These are phyloP conservation scores for Aleiodes leptofemur DNA, from an alignment of 2,888 invertebrate genomes.

Conservation along the genomic window DNA sequence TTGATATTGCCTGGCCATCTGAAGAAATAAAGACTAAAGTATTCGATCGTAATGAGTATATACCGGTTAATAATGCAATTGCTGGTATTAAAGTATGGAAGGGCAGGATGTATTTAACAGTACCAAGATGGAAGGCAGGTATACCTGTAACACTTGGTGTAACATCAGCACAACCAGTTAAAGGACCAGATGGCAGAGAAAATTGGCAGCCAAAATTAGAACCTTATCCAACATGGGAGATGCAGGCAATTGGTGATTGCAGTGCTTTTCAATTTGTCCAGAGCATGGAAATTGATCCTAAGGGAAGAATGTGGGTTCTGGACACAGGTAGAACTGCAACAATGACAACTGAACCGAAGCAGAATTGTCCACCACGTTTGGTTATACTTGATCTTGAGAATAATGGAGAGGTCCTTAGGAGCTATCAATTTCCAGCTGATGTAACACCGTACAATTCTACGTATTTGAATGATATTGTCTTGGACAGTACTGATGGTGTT, in stretches of 20 bases:
- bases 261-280: constrained; percentile 84
- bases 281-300: constrained; percentile 84
- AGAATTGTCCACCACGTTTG: constrained; percentile 82
- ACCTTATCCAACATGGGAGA: constrained; percentile 85
- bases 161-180: constrained; percentile 74
- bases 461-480: constrained; percentile 84
- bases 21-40: constrained; percentile 78
- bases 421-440: constrained; percentile 80
- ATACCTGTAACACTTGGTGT: constrained; percentile 84
- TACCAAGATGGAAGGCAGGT: constrained; percentile 83
- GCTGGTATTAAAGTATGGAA: constrained; percentile 83
- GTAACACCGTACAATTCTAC: constrained; percentile 79
- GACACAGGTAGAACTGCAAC: constrained; percentile 81
- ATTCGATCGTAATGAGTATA: constrained; percentile 78
- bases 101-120: constrained; percentile 81
- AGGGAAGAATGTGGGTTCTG: constrained; percentile 79
- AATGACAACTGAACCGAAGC: constrained; percentile 73
- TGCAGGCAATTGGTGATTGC: constrained; percentile 83
- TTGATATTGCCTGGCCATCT: constrained; percentile 83
- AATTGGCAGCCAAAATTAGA: constrained; percentile 79
- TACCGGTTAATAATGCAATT: constrained; percentile 82
- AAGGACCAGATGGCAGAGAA: constrained; percentile 65
- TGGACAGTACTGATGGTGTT: constrained; percentile 82
- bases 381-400: constrained; percentile 82
- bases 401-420: constrained; percentile 75